phyloP scores from a whole-genome alignment of 2,113 vertebrate species.

The Malaclemys terrapin region DNA sequence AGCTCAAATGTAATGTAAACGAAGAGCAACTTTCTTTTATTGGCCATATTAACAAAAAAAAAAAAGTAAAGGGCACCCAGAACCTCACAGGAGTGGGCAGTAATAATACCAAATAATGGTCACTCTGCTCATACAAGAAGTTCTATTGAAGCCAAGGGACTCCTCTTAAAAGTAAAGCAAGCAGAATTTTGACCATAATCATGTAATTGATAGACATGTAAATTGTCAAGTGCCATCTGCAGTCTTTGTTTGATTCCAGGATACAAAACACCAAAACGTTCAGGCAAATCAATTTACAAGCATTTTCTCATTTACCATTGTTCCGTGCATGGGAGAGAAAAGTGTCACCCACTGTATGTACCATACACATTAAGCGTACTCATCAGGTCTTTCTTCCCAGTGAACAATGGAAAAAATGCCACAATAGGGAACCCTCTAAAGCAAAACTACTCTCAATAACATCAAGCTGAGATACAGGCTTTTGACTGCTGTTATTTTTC shows the following conservation, averaged over 20 bases:
- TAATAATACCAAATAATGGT: background rate
- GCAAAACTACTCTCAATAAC: constrained; percentile 74
- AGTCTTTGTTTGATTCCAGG: constrained; percentile 24
- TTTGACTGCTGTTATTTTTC: constrained; percentile 74
- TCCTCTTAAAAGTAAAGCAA: background rate
- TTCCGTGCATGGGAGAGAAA: constrained; percentile 47
- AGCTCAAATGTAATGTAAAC: background rate
- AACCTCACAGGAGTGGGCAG: background rate
- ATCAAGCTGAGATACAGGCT: constrained; percentile 74
- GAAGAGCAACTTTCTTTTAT: background rate
- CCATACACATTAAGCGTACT: constrained; percentile 46
- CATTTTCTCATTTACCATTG: constrained; percentile 54
- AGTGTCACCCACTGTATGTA: constrained; percentile 51
- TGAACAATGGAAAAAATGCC: constrained; percentile 73
- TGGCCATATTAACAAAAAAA: background rate
- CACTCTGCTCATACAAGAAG: background rate
- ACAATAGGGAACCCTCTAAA: constrained; percentile 74
- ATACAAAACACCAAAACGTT: constrained; percentile 31
- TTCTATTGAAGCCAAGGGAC: background rate
- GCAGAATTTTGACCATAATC: background rate
- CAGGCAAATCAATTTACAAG: constrained; percentile 47
- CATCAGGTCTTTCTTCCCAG: constrained; percentile 76
- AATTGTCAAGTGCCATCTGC: background rate
- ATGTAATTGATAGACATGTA: constrained; percentile 28
- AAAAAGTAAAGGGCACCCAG: background rate